Evolutionary conservation across 2,797 vertebrate genomes (phyloP), one percentile per base, ranked within the genome.

Genomic region (Neosilurus mollespiculum): DNA sequence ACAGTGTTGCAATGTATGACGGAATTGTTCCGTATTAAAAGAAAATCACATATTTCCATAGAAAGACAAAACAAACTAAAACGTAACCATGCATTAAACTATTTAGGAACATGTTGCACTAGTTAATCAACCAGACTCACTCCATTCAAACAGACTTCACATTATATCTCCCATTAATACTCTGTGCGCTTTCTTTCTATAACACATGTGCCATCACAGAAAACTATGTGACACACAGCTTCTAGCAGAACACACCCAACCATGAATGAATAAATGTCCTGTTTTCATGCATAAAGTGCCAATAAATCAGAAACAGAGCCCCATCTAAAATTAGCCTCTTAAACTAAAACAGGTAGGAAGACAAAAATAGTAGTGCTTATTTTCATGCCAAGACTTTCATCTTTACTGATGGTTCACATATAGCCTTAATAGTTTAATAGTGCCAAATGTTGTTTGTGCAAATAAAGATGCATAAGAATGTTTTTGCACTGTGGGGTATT

Each of bases 291-390:
- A 81, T 20, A 72, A 84, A 67, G 20, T 69, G n/a, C 66, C 61
- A 67, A 34, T 16, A 83, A 89, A 89, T 79, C 80, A 78, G 56
- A 78, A 72, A 79, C 26, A 51, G 77, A 81, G 81, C 58, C 61
- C 62, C 59, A 30, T 67, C 86, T 87, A 90, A 88, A 89, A 87
- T 87, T 89, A 87, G 85, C 85, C 49, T 53, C 30, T 18, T 67
- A 69, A 77, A 82, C 81, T 78, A 86, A 88, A 87, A 86, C 83
- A 86, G 67, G 54, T 81, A 80, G 30, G 62, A 70, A 64, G 66
- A 56, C 34, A 70, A 76, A 66, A 77, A 58, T 80, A 73, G 72
- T 51, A 80, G 65, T 62, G 58, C 72, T 64, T 76, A 59, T 81
- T 56, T 76, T 78, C 16, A 34, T 76, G 61, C 86, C 76, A 81